These are phyloP conservation scores for Acyrthosiphon pisum DNA, from an alignment of 1,140 invertebrate species.

Conservation along the genomic window DNA sequence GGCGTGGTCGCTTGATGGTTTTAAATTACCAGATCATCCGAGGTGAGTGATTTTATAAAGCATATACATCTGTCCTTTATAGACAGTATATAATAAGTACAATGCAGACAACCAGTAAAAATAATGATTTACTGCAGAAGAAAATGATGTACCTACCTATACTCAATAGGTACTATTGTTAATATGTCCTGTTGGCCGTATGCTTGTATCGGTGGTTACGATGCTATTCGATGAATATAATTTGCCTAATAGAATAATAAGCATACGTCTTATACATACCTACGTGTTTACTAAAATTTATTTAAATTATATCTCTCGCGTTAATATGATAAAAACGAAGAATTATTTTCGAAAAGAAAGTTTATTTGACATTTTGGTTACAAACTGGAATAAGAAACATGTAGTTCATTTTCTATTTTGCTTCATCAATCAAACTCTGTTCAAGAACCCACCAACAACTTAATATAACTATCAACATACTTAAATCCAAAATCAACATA, in stretches of 20 bases:
- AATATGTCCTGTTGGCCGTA: neutral
- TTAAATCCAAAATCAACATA: neutral
- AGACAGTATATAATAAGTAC: neutral
- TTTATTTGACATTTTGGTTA: neutral
- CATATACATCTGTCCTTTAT: neutral
- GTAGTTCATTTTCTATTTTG: neutral
- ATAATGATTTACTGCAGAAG: neutral
- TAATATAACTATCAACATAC: neutral
- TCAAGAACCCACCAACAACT: neutral
- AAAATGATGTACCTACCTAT: neutral
- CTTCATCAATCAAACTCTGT: neutral
- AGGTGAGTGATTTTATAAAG: constrained; percentile 66
- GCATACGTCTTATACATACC: neutral
- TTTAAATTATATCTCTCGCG: neutral
- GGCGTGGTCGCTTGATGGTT: constrained; percentile 82
- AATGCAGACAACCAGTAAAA: neutral
- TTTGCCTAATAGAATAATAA: neutral
- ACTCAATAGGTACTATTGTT: neutral
- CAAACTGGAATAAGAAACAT: neutral
- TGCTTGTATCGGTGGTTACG: neutral
- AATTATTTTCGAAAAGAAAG: neutral
- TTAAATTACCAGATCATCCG: constrained; percentile 75
- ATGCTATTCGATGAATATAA: neutral
- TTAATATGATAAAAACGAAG: neutral
- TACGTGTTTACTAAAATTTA: neutral